phyloP scores from a whole-genome alignment of 2,888 invertebrate species.

The Rhingia campestris region DNA sequence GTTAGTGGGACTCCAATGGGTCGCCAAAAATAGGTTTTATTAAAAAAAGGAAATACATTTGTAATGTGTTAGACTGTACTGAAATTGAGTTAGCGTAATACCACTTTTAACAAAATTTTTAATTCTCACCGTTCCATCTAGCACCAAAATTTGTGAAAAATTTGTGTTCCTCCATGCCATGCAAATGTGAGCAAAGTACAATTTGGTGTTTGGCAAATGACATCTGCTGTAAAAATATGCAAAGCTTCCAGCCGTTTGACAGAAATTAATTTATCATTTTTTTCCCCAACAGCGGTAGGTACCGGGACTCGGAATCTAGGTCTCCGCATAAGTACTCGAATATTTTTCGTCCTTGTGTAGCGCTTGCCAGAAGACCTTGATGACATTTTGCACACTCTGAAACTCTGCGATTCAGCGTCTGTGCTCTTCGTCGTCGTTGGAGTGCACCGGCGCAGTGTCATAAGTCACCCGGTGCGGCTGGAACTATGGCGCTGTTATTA shows the following conservation, averaged over 20 bases:
- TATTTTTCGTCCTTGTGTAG: constrained; percentile 67
- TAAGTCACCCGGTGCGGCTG: constrained; percentile 64
- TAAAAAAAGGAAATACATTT: no score
- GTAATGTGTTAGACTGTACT: no score
- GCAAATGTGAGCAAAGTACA: constrained; percentile 44
- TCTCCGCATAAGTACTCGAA: constrained; percentile 34
- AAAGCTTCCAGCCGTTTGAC: constrained; percentile 48
- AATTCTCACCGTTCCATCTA: neutral
- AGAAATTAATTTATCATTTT: constrained; percentile 61
- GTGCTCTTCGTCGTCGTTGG: constrained; percentile 1
- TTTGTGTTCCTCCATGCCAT: constrained; percentile 9
- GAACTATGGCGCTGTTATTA: constrained; percentile 55
- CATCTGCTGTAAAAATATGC: constrained; percentile 47
- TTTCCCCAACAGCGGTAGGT: constrained; percentile 14
- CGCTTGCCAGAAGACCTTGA: constrained; percentile 69
- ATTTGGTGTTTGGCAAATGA: constrained; percentile 60
- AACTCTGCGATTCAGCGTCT: constrained; percentile 7
- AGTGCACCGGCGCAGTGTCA: constrained; percentile 66
- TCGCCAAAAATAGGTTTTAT: no score
- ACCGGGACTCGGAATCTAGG: constrained; percentile 57
- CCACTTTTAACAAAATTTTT: neutral
- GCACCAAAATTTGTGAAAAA: neutral
- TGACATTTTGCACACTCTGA: constrained; percentile 59
- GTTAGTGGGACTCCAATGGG: no score
- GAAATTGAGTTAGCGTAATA: no score